Conservation (phyloP, 1,140 invertebrate genomes). For the Drosophila tristis region DNA sequence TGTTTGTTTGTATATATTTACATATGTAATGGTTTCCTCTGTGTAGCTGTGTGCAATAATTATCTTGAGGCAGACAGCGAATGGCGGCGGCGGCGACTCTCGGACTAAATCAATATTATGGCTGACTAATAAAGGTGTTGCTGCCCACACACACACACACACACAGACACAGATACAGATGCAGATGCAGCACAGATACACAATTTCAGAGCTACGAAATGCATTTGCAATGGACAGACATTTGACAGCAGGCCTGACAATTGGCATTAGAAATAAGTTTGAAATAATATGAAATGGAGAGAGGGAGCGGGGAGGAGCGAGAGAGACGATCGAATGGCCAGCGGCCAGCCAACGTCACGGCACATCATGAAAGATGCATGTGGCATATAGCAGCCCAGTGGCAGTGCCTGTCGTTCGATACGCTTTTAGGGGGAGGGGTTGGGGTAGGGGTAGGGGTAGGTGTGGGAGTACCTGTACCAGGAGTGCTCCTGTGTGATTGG, state of each 20-base stretch:
- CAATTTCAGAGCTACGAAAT: slow-evolving; percentile 20
- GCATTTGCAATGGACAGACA: slow-evolving; percentile 32
- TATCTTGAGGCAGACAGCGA: slow-evolving; percentile 70
- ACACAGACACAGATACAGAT: slow-evolving; percentile 2
- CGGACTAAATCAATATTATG: slow-evolving; percentile 79
- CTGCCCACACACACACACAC: slow-evolving; percentile 23
- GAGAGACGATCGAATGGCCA: too few relatives aligned
- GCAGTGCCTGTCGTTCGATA: slow-evolving; percentile 1
- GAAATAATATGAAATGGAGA: slow-evolving; percentile 38
- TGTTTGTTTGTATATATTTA: slow-evolving; percentile 36
- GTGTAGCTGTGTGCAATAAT: slow-evolving; percentile 49
- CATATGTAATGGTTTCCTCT: slow-evolving; percentile 51
- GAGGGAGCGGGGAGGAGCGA: neutral
- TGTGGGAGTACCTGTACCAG: neutral
- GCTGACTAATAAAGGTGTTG: slow-evolving; percentile 67
- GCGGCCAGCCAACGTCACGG: neutral
- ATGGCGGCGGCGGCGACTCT: slow-evolving; percentile 24
- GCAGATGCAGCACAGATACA: slow-evolving; percentile 14
- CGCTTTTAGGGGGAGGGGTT: too few relatives aligned
- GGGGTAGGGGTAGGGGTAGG: too few relatives aligned
- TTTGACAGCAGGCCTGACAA: slow-evolving; percentile 41
- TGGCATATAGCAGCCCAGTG: neutral
- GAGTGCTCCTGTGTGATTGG: slow-evolving; percentile 33
- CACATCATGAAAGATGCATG: slow-evolving; percentile 14
- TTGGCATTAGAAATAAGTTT: slow-evolving; percentile 51